A percentile compares a stretch with the other conserved stretches of the same genome.
Evolutionary conservation across 2,797 vertebrate species (phyloP).

Genomic region (Myoxocephalus aenaeus): DNA sequence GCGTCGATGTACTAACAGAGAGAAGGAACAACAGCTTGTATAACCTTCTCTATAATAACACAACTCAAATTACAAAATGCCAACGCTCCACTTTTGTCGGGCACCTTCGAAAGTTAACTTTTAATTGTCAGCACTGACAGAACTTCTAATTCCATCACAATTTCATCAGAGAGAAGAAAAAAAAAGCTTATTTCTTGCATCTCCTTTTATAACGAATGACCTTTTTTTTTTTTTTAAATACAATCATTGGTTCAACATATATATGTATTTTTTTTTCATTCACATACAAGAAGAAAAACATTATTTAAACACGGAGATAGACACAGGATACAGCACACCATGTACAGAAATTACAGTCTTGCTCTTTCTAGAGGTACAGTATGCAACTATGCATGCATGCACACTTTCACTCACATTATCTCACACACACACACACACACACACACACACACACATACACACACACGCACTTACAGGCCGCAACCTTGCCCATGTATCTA

Average conservation of each 20-base stretch:
- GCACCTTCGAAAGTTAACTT: not conserved
- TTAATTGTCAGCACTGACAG: not conserved
- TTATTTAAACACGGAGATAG: conserved; percentile 47
- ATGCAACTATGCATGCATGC: conserved; percentile 46
- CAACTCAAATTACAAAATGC: conserved; percentile 9
- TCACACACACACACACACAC: conserved; percentile 1
- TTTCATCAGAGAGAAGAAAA: not conserved
- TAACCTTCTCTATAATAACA: too few relatives aligned
- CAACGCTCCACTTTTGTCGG: not conserved
- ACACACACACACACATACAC: conserved; percentile 6
- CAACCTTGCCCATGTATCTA: not conserved
- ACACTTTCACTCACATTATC: conserved; percentile 21
- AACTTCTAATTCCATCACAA: not conserved
- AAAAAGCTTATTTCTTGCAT: not conserved
- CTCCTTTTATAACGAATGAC: conserved; percentile 27
- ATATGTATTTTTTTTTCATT: conserved; percentile 62
- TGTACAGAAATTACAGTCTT: conserved; percentile 43
- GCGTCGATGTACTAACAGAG: too few relatives aligned
- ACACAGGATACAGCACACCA: conserved; percentile 53
- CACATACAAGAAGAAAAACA: conserved; percentile 62
- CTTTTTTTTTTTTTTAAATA: conserved; percentile 58
- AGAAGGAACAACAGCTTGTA: not conserved
- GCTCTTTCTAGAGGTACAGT: conserved; percentile 33
- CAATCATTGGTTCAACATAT: conserved; percentile 69
- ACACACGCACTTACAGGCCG: not conserved